A percentile compares a stretch with the other conserved stretches of the same genome.
Conservation (phyloP, 2,888 invertebrate species). For the Microctonus hyperodae region DNA sequence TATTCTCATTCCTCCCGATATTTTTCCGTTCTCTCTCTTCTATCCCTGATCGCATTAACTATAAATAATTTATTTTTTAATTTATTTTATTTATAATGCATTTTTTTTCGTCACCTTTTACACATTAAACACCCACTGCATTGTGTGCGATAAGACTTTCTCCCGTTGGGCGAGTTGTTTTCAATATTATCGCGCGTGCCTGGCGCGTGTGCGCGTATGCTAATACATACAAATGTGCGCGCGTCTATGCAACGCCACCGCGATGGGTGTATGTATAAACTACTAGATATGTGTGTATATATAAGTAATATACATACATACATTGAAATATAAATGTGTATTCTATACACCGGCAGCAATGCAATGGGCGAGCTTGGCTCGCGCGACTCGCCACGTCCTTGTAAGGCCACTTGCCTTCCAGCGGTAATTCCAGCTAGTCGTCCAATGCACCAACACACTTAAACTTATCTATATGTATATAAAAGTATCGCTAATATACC, state of each 20-base stretch:
- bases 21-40: not conserved
- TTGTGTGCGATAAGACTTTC: conserved; percentile 37
- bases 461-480: conserved; percentile 3
- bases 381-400: conserved; percentile 56
- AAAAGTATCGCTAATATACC: not conserved
- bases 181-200: conserved; percentile 41
- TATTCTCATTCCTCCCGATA: not conserved
- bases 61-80: conserved; percentile 15
- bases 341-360: not conserved
- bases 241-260: conserved; percentile 1
- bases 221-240: conserved; percentile 35
- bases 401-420: conserved; percentile 62
- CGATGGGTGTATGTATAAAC: not conserved
- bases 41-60: not conserved
- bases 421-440: conserved; percentile 40
- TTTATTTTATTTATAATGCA: conserved; percentile 1
- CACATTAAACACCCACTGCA: conserved; percentile 21
- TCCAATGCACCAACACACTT: conserved; percentile 32
- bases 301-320: too few species aligned
- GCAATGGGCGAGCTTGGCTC: conserved; percentile 27
- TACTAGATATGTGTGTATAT: conserved; percentile 4
- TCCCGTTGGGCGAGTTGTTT: conserved; percentile 24
- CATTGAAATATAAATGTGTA: not conserved
- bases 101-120: conserved; percentile 12
- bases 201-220: conserved; percentile 36